Evolutionary conservation across 2,113 vertebrate species (phyloP), one percentile per base, ranked within the genome.

Genomic region (Labrus mixtus): DNA sequence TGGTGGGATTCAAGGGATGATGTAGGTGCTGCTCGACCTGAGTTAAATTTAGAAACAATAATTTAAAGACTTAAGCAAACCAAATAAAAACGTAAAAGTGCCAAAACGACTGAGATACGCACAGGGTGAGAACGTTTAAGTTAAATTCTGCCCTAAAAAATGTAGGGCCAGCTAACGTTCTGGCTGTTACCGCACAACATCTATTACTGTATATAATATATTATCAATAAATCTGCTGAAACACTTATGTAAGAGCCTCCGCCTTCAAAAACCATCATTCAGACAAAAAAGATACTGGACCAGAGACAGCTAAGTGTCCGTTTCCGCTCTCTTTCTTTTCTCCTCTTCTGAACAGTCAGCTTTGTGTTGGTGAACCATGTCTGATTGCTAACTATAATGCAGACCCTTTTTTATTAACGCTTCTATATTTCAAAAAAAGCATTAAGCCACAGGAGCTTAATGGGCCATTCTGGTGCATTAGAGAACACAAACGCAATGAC

Each of bases 401-500:
- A 56, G 23, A 63, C 84, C 70, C 58, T 67, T 72, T 72, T 84
- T 69, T 77, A 82, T 90, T 83, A 90, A 86, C 62, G 70, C 70
- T 71, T 20, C 74, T 53, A 83, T 81, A 87, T 79, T 87, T 85
- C 76, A 77, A 67, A 57, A 70, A 71, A 64, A 66, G 79, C 71
- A 65, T 73, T 77, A 83, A 67, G 63, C 72, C 67, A 62, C 48
- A 12, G 69, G 50, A 67, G 73, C 68, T 75, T 87, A 91, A 86
- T 89, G 86, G 90, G 76, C 82, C 73, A 76, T 82, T 68, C 41
- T 76, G 76, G 69, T 57, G 79, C 85, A 87, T 90, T 82, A 86
- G 63, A 81, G 82, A 87, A 83, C 78, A 77, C 78, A 89, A 87
- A 88, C 13, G 45, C 79, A 81, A 74, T 80, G 88, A 91, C 73